Conservation (phyloP, 2,888 invertebrate species). For the Thymelicus lineola region DNA sequence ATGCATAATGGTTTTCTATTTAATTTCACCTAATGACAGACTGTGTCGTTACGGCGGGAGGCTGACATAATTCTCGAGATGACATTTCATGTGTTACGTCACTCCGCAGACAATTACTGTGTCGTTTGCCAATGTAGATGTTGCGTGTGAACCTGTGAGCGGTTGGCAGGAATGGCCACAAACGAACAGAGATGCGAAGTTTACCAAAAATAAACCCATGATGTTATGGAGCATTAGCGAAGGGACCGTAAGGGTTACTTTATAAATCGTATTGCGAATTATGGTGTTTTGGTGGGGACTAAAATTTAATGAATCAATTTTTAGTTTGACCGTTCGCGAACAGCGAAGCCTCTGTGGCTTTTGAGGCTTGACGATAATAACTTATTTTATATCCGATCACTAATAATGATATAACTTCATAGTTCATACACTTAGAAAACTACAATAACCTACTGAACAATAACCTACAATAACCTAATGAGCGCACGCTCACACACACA, state of each 20-base stretch:
- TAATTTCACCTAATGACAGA: not conserved
- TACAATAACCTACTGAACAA: no score
- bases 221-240: no score
- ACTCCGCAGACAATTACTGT: not conserved
- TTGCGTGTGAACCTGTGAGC: slow-evolving; percentile 4
- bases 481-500: no score
- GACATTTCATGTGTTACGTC: slow-evolving; percentile 9
- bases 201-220: not conserved
- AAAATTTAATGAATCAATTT: not conserved
- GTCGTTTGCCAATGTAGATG: slow-evolving; percentile 5
- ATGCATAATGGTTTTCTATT: not conserved
- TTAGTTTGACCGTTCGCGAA: no score
- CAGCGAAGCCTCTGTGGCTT: no score
- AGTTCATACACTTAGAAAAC: no score
- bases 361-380: no score
- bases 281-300: not conserved
- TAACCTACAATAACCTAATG: no score
- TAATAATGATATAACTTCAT: no score
- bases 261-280: not conserved
- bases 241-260: no score
- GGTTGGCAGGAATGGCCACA: not conserved
- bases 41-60: not conserved
- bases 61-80: slow-evolving; percentile 14
- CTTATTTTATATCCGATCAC: no score
- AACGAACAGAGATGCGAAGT: not conserved